Evolutionary conservation across 92 coral and sea anemone species (phyloP).

Genomic region (Porites cylindrica): DNA sequence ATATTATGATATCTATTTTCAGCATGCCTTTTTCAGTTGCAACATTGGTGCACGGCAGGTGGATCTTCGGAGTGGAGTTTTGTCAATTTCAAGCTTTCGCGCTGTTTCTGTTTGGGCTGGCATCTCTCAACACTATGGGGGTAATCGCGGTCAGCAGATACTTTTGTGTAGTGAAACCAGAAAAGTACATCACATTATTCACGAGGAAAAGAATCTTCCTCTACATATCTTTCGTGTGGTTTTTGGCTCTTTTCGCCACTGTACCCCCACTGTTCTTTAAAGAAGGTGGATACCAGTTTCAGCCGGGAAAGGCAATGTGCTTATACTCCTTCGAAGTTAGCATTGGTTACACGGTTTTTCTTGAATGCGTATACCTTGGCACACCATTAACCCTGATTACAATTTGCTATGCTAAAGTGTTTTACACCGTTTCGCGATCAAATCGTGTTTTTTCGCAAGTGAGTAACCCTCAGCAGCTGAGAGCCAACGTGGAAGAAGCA

Average conservation of each 20-base stretch:
- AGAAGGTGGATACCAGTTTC: constrained; percentile 56
- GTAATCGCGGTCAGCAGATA: constrained; percentile 66
- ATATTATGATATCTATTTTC: constrained; percentile 60
- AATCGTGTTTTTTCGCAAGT: constrained; percentile 44
- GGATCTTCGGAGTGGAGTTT: constrained; percentile 27
- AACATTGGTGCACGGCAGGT: constrained; percentile 59
- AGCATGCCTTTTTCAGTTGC: constrained; percentile 71
- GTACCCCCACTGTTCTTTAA: constrained; percentile 65
- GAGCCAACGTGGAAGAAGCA: constrained; percentile 75
- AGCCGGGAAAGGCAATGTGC: constrained; percentile 82
- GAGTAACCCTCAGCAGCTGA: constrained; percentile 42
- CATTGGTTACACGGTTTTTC: constrained; percentile 61
- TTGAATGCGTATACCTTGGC: constrained; percentile 56
- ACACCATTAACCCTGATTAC: constrained; percentile 49
- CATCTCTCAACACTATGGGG: constrained; percentile 68
- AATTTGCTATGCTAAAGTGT: constrained; percentile 59
- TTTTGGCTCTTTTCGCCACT: constrained; percentile 49
- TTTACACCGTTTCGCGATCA: constrained; percentile 31
- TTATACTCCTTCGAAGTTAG: constrained; percentile 61
- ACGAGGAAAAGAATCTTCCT: constrained; percentile 24
- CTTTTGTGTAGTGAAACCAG: constrained; percentile 56
- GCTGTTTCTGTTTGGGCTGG: constrained; percentile 58
- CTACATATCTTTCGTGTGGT: constrained; percentile 51
- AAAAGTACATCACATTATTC: constrained; percentile 46
- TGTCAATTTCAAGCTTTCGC: constrained; percentile 73